Evolutionary conservation across 2,797 vertebrate species (phyloP).

Genomic region (Cyclopterus lumpus): DNA sequence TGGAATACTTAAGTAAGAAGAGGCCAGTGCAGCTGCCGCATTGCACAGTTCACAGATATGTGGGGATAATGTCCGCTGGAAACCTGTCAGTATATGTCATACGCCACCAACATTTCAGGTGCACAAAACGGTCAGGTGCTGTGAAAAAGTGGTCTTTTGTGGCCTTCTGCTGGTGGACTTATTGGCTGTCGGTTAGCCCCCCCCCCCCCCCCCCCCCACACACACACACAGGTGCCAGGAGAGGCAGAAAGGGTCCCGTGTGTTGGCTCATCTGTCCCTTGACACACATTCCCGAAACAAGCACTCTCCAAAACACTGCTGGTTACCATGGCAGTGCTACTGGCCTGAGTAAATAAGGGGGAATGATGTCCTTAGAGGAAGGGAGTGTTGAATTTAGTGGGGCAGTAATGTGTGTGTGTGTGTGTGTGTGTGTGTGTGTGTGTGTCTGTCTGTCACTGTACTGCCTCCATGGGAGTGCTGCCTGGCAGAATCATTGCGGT

Average conservation of each 20-base stretch:
- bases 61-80: neutral
- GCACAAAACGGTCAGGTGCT: slow-evolving; percentile 10
- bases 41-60: neutral
- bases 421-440: slow-evolving; percentile 14
- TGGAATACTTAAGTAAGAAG: slow-evolving; percentile 6
- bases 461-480: slow-evolving; percentile 47
- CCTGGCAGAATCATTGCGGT: slow-evolving; percentile 63
- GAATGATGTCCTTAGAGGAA: slow-evolving; percentile 57
- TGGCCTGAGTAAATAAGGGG: slow-evolving; percentile 69
- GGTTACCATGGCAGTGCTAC: slow-evolving; percentile 75
- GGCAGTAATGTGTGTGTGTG: slow-evolving; percentile 10
- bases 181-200: slow-evolving; percentile 29
- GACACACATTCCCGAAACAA: slow-evolving; percentile 76
- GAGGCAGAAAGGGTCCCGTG: slow-evolving; percentile 56
- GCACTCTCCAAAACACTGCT: slow-evolving; percentile 75
- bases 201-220: slow-evolving; percentile 32
- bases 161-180: slow-evolving; percentile 18
- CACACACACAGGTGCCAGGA: slow-evolving; percentile 48
- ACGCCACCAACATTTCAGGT: slow-evolving; percentile 18
- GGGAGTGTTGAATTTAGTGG: slow-evolving; percentile 34
- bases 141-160: neutral
- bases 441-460: slow-evolving; percentile 45
- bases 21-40: neutral
- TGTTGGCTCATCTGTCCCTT: slow-evolving; percentile 67
- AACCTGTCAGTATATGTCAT: slow-evolving; percentile 1